These are phyloP conservation scores for Micromys minutus DNA, from an alignment of 2,113 vertebrate genomes.

Conservation along the genomic window DNA sequence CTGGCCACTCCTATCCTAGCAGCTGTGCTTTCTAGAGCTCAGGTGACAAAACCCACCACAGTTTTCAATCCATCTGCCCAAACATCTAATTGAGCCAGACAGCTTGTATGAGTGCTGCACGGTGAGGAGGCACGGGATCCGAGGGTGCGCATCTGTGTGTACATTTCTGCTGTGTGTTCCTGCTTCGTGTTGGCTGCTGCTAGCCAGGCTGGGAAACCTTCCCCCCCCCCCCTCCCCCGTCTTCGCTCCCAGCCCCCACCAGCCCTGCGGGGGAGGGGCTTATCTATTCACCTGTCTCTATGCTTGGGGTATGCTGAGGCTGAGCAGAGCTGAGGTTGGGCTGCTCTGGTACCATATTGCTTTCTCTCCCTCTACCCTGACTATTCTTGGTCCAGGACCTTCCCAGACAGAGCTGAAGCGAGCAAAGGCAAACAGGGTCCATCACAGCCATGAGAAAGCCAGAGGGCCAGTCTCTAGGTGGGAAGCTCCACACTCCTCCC, in stretches of 20 bases:
- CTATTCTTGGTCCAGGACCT: not conserved
- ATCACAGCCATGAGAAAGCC: not conserved
- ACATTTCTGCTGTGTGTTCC: not conserved
- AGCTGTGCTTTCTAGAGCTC: not conserved
- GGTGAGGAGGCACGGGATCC: not conserved
- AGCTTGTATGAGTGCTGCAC: not conserved
- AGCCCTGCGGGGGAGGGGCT: not conserved
- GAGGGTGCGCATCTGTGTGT: not conserved
- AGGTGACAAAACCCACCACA: not conserved
- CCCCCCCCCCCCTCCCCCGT: not conserved
- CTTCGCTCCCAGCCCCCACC: not conserved
- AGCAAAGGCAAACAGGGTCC: not conserved
- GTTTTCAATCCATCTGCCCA: not conserved
- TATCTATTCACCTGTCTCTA: not conserved
- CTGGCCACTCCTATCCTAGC: not conserved
- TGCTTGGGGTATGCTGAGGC: not conserved
- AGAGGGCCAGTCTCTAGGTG: not conserved
- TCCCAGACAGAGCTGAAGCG: not conserved
- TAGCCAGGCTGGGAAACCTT: not conserved
- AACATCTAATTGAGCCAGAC: not conserved
- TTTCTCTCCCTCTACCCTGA: not conserved
- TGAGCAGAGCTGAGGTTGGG: not conserved
- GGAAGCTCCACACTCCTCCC: not conserved
- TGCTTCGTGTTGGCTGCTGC: not conserved
- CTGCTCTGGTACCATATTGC: too few species aligned